phyloP scores from a whole-genome alignment of 2,888 invertebrate species.

The Cryptocheilus praepositus region DNA sequence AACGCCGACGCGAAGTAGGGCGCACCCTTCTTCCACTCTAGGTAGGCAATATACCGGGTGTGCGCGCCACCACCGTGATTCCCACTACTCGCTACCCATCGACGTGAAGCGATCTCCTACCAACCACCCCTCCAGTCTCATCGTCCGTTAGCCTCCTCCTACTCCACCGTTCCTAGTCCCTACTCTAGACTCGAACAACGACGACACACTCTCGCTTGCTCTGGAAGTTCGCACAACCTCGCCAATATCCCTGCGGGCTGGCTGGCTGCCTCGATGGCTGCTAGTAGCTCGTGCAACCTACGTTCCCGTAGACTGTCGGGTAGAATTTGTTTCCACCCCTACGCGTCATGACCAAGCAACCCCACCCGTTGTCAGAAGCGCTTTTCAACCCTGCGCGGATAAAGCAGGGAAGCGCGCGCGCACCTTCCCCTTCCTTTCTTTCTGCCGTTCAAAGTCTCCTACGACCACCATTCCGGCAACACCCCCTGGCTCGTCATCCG shows the following conservation, averaged over 20 bases:
- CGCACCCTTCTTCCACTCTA: constrained; percentile 68
- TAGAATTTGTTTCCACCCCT: constrained; percentile 45
- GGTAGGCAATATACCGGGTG: constrained; percentile 47
- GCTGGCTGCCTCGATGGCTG: too few species aligned
- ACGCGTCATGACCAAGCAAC: constrained; percentile 29
- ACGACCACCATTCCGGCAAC: not conserved
- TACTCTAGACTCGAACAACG: not conserved
- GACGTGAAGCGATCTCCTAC: constrained; percentile 20
- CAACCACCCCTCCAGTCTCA: constrained; percentile 26
- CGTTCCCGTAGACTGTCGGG: constrained; percentile 20
- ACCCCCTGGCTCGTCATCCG: constrained; percentile 10
- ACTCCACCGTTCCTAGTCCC: constrained; percentile 12
- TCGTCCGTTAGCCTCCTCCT: constrained; percentile 25
- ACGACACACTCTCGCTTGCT: not conserved
- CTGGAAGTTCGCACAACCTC: too few species aligned
- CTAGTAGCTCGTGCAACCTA: constrained; percentile 24
- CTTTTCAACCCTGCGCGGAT: constrained; percentile 34
- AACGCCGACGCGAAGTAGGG: constrained; percentile 68
- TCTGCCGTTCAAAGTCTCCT: too few species aligned
- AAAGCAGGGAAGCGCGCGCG: constrained; percentile 23
- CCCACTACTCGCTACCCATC: constrained; percentile 45
- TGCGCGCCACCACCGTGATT: constrained; percentile 59
- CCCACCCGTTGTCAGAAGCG: constrained; percentile 40
- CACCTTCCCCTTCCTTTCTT: constrained; percentile 42
- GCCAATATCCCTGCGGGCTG: too few species aligned